Percentiles rank a stretch among this genome's conserved stretches.
These are phyloP conservation scores for Rhinoptilus africanus DNA, from an alignment of 2,113 vertebrate genomes.

Conservation along the genomic window DNA sequence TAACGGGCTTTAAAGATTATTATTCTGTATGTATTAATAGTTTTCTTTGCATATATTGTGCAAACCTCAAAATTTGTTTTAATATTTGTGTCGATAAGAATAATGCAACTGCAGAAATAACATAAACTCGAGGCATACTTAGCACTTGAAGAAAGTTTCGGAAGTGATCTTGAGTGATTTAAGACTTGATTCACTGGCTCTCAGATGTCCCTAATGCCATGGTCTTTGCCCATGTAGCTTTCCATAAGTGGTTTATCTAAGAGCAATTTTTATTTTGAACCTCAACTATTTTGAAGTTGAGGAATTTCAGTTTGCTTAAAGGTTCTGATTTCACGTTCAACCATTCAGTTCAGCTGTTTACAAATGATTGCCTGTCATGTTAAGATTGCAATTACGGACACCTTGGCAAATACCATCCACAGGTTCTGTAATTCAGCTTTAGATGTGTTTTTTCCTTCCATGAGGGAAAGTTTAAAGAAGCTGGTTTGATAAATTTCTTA, in stretches of 20 bases:
- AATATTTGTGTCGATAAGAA: background rate
- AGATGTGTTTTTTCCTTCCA: background rate
- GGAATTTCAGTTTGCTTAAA: background rate
- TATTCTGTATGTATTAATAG: background rate
- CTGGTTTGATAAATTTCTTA: background rate
- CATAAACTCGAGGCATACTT: background rate
- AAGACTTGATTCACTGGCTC: background rate
- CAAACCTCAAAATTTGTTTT: background rate
- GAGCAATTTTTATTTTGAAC: background rate
- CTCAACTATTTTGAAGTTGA: background rate
- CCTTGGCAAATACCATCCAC: background rate
- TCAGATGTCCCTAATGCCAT: background rate
- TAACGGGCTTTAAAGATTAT: background rate
- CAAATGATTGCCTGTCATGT: background rate
- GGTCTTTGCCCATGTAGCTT: background rate
- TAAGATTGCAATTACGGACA: background rate
- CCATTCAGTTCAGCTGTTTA: background rate
- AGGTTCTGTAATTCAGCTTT: background rate
- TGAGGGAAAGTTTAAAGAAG: background rate
- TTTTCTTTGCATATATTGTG: background rate
- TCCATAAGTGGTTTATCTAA: background rate
- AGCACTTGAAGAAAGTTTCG: background rate
- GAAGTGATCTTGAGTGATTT: background rate
- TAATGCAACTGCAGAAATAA: background rate
- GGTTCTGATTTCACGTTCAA: background rate